These are phyloP conservation scores for Aratinga solstitialis DNA, from an alignment of 2,797 vertebrate species.

Conservation along the genomic window DNA sequence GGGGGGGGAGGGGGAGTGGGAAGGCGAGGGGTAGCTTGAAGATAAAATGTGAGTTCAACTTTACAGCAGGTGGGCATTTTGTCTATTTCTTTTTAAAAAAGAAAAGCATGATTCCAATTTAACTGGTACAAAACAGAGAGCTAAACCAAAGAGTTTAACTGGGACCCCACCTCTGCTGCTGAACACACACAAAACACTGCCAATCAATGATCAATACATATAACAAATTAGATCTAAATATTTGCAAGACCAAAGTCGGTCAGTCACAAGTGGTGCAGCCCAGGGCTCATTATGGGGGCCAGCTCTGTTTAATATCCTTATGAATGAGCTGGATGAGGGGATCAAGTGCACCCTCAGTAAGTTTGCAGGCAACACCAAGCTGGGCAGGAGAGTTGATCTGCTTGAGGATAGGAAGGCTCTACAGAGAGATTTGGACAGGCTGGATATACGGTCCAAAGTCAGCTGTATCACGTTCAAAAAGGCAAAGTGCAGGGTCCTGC, in stretches of 20 bases:
- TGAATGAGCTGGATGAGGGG: neutral
- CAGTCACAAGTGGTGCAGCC: neutral
- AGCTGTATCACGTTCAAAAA: neutral
- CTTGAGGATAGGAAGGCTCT: neutral
- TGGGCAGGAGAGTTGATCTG: neutral
- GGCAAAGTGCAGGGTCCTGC: rapidly evolving
- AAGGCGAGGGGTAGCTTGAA: neutral
- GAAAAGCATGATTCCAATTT: neutral
- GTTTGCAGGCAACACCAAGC: neutral
- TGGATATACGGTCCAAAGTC: neutral
- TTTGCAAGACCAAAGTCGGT: neutral
- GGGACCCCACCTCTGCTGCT: neutral
- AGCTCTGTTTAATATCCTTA: neutral
- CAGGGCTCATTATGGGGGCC: neutral
- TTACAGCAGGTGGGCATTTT: neutral
- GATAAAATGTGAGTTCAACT: neutral
- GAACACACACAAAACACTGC: neutral
- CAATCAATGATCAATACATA: neutral
- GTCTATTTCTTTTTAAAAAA: neutral
- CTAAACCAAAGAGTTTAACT: neutral
- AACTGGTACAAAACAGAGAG: neutral
- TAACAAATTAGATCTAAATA: neutral
- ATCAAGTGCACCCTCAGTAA: neutral
- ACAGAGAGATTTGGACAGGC: neutral
- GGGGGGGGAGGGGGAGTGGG: too few species aligned